Percentiles rank a stretch among this genome's conserved stretches.
These are phyloP conservation scores for Heptranchias perlo DNA, from an alignment of 2,113 vertebrate genomes.

Conservation along the genomic window DNA sequence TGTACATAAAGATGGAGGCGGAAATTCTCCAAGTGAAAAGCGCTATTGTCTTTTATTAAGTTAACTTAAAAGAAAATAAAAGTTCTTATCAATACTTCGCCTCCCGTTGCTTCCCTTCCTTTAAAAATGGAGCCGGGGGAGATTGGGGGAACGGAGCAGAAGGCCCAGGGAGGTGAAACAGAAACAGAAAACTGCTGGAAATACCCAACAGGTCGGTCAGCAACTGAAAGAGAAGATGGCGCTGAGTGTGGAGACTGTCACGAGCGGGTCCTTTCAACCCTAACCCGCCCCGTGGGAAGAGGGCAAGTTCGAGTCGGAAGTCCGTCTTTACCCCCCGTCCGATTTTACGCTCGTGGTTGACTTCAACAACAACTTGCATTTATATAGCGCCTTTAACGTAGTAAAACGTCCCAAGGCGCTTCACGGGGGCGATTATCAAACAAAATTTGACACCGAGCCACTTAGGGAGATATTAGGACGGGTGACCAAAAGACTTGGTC, in stretches of 20 bases:
- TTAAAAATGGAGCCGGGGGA: not conserved
- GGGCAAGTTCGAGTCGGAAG: not conserved
- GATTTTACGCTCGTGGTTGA: too few species aligned
- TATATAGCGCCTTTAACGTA: not conserved
- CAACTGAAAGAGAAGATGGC: not conserved
- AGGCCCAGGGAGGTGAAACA: not conserved
- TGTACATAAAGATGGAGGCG: not conserved
- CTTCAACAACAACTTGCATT: not conserved
- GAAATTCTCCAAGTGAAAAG: not conserved
- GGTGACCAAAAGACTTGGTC: too few species aligned
- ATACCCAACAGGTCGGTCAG: too few species aligned
- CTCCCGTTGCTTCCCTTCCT: not conserved
- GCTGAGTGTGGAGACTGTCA: not conserved
- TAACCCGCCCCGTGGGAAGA: not conserved
- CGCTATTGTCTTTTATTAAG: not conserved
- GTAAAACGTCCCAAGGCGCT: too few species aligned
- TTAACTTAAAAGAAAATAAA: slow-evolving; percentile 22
- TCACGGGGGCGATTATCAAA: too few species aligned
- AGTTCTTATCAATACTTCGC: not conserved
- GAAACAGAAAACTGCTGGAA: not conserved
- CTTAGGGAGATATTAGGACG: too few species aligned
- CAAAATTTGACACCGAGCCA: too few species aligned
- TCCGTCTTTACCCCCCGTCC: not conserved
- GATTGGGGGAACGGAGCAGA: not conserved
- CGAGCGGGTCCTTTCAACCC: not conserved